phyloP scores from a whole-genome alignment of 2,113 vertebrate genomes.

The Nematolebias whitei region DNA sequence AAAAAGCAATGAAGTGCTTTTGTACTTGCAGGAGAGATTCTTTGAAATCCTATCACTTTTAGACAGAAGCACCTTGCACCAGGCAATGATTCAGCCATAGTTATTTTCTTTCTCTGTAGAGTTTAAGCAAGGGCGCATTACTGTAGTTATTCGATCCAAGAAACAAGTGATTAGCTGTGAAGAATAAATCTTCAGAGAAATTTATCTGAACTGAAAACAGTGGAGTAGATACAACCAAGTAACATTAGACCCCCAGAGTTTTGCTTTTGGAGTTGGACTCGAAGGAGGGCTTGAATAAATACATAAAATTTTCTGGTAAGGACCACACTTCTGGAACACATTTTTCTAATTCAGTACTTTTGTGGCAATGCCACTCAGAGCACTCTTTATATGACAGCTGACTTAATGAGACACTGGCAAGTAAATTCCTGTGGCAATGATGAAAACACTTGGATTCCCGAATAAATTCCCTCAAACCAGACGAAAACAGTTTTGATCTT shows the following conservation, averaged over 20 bases:
- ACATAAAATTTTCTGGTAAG: constrained; percentile 60
- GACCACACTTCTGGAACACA: constrained; percentile 33
- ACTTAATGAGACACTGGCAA: constrained; percentile 47
- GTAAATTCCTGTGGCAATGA: constrained; percentile 42
- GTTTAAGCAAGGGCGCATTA: constrained; percentile 70
- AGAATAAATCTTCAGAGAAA: constrained; percentile 75
- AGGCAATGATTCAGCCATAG: constrained; percentile 57
- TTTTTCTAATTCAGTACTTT: constrained; percentile 62
- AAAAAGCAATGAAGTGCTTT: constrained; percentile 72
- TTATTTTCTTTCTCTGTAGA: constrained; percentile 69
- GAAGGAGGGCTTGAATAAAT: constrained; percentile 64
- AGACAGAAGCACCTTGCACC: constrained; percentile 60
- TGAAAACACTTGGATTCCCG: constrained; percentile 43
- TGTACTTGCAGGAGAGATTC: constrained; percentile 47
- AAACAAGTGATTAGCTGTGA: constrained; percentile 78
- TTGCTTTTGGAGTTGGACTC: constrained; percentile 56
- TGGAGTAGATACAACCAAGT: constrained; percentile 71
- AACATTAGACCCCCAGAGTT: constrained; percentile 65
- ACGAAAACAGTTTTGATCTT: constrained; percentile 10
- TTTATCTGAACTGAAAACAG: constrained; percentile 68
- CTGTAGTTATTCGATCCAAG: constrained; percentile 68
- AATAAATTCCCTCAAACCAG: constrained; percentile 22
- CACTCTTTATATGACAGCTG: constrained; percentile 31
- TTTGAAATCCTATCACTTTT: constrained; percentile 68
- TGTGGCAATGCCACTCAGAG: constrained; percentile 36